Percentiles rank a stretch among this genome's conserved stretches.
Conservation (phyloP, 2,797 vertebrate genomes). For the Enteromius unitaeniatus region DNA sequence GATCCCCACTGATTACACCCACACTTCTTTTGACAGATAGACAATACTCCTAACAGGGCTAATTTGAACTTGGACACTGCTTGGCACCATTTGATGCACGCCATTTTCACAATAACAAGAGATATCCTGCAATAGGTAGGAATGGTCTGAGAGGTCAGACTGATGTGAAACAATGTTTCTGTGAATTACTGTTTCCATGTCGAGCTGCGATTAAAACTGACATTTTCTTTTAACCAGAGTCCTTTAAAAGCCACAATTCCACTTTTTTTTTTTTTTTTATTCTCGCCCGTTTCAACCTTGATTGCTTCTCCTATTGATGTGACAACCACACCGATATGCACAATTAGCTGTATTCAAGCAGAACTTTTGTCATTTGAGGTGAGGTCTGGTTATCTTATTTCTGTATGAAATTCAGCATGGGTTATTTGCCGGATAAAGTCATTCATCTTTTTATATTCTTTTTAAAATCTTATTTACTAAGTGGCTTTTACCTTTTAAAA, state of each 20-base stretch:
- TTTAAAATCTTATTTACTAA: slow-evolving; percentile 49
- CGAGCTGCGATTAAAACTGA: slow-evolving; percentile 27
- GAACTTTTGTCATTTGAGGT: slow-evolving; percentile 17
- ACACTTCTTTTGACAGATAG: slow-evolving; percentile 24
- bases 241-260: slow-evolving; percentile 28
- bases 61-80: slow-evolving; percentile 34
- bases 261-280: not conserved
- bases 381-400: slow-evolving; percentile 20
- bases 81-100: slow-evolving; percentile 41
- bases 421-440: slow-evolving; percentile 37
- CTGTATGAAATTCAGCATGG: not conserved
- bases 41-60: slow-evolving; percentile 38
- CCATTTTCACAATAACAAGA: slow-evolving; percentile 68
- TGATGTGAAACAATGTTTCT: slow-evolving; percentile 10
- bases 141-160: slow-evolving; percentile 35
- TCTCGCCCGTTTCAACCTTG: slow-evolving; percentile 16
- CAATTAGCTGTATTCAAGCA: slow-evolving; percentile 32
- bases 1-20: slow-evolving; percentile 46
- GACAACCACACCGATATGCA: slow-evolving; percentile 34
- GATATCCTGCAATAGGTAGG: slow-evolving; percentile 71
- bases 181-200: slow-evolving; percentile 24
- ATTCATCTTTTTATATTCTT: slow-evolving; percentile 26
- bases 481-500: slow-evolving; percentile 58
- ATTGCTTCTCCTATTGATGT: slow-evolving; percentile 22
- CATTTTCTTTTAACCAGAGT: slow-evolving; percentile 27